Evolutionary conservation across 1,140 invertebrate species (phyloP), one percentile per base, ranked within the genome.

Genomic region (Mylabris phalerata): DNA sequence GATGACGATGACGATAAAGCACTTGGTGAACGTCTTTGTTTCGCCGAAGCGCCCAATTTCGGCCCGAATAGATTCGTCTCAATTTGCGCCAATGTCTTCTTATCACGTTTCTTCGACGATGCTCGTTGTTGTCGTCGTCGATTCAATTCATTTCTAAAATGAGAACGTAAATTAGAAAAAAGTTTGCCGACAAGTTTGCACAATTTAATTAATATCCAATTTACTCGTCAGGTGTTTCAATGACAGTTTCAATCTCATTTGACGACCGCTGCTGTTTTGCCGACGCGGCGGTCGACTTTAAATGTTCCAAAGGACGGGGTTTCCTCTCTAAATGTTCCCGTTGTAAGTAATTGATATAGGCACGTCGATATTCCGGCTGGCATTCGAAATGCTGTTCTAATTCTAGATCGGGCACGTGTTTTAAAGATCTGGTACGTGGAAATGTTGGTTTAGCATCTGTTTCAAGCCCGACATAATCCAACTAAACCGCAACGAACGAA

Each of bases 301-400:
- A 42, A 61, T 67, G 64, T 26, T 69, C 64, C 41, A 65, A 38
- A 27, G 66, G 60, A 51, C 66, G 56, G 24, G 57, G 46, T 48
- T 68, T 65, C 7, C 62, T 46, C 26, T 64, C 63, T 4, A 72
- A 50, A 50, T 65, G 65, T 60, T 75, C 73, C 38, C 72, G 63
- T 24, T 69, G 71, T 42, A 74, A 60, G 54, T 74, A 75, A 65
- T 74, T 69, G 3, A 70, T 65, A 60, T 74, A 74, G 9, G 73
- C 72, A 63, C 73, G 76, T 48, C 74, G 73, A 56, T 81, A 80
- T 61, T 82, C 78, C 0, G 78, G 78, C 48, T 76, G 73, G 42
- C 75, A 68, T 19, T 79, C 75, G 25, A 77, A 69, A 9, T 69
- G 68, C 43, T 65, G 58, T n/a, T 63, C 56, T 55, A 60, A 62